Conservation (phyloP, 1,140 invertebrate species). For the Eriosoma lanigerum region DNA sequence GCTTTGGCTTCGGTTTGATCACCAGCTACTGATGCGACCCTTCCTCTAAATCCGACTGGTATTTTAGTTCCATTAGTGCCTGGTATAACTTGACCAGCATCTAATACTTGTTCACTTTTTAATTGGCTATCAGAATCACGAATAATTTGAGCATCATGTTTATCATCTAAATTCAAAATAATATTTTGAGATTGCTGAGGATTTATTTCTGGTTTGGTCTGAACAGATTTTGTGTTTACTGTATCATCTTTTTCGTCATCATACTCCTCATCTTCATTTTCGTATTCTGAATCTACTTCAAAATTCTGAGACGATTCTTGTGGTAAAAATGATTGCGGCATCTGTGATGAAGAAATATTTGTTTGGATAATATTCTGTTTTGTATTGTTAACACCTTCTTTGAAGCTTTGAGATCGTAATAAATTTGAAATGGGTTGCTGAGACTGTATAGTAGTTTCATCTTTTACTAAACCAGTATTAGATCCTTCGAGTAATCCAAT, state of each 20-base stretch:
- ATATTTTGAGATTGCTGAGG: constrained; percentile 55
- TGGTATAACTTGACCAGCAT: constrained; percentile 66
- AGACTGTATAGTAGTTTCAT: background rate
- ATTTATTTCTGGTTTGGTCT: constrained; percentile 12
- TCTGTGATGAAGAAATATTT: background rate
- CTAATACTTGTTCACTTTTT: constrained; percentile 60
- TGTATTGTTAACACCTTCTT: background rate
- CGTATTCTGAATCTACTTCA: constrained; percentile 59
- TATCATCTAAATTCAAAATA: constrained; percentile 54
- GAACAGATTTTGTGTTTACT: constrained; percentile 56
- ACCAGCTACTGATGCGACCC: constrained; percentile 65
- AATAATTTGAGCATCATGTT: constrained; percentile 58
- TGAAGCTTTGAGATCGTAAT: background rate
- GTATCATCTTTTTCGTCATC: constrained; percentile 63
- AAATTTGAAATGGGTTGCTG: background rate
- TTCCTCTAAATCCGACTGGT: constrained; percentile 68
- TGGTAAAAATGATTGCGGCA: constrained; percentile 49
- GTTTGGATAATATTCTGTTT: no score
- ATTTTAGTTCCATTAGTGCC: constrained; percentile 67
- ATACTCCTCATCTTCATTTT: constrained; percentile 61
- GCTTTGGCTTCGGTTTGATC: constrained; percentile 64
- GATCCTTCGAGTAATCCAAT: background rate
- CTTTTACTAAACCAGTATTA: background rate
- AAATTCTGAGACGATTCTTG: constrained; percentile 53
- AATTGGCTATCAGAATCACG: constrained; percentile 56